Base-by-base conservation (phyloP, 2,888 invertebrate species). In the Slavum lentiscoides region DNA sequence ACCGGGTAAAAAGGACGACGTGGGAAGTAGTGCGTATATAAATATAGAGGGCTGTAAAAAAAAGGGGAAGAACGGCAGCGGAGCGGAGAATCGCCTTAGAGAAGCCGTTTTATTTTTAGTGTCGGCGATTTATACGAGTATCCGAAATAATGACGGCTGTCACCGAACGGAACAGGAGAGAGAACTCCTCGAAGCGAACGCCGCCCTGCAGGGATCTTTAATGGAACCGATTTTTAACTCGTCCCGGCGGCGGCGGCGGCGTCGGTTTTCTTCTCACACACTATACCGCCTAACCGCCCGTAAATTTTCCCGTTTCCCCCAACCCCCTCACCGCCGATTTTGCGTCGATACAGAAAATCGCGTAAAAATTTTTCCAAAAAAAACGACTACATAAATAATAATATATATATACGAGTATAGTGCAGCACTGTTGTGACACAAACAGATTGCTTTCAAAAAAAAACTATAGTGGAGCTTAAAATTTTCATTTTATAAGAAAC, bases 141-240 rank as follows among this genome's bases (percentile, higher is more conserved):
- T 80, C 70, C 70, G 70, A 80, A 80, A 80, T 80, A 80, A 80
- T 80, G 80, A 80, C 55, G 80, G 70, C 80, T 80, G 80, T 80
- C 80, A 70, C 80, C 80, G 70, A 80, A 80, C 64, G 64, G 80
- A 69, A 62, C 55, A 70, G 80, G 64, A 72, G 70, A 61, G 62
- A 62, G 69, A 62, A 72, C 75, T 70, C 70, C 70, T 70, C 70
- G 43, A 43, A 19, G 80, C 58, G 39, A 70, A 64, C 70, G 64
- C 80, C 72, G 39, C 70, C n/a, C n/a, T n/a, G n/a, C n/a, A n/a
- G 23, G 59, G 68, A 68, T 68, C 76, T 80, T 80, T 80, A 80
- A 80, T 80, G 80, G 80, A 80, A 80, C 80, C 80, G 80, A 80
- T 70, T 80, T 80, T 80, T 70, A 80, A 80, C 80, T 80, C 77